phyloP scores from a whole-genome alignment of 1,140 invertebrate genomes.

The Cheumatopsyche charites region DNA sequence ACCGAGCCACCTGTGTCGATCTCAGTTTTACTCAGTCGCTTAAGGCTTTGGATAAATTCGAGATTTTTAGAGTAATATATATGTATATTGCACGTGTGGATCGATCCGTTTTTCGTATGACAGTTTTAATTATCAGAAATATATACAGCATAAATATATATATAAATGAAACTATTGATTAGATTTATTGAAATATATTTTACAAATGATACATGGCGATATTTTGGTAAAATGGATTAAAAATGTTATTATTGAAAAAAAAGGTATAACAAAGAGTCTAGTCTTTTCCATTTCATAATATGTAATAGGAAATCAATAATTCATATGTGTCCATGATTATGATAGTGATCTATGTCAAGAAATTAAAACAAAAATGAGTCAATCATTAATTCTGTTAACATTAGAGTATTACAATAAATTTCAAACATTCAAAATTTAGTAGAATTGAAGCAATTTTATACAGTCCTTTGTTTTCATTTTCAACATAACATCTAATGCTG shows the following conservation, averaged over 20 bases:
- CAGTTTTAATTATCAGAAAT: constrained; percentile 31
- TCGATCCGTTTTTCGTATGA: constrained; percentile 23
- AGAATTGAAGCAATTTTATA: too few relatives aligned
- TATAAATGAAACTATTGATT: constrained; percentile 46
- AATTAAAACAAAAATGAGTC: too few relatives aligned
- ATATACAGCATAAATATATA: constrained; percentile 36
- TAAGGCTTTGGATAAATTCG: constrained; percentile 11
- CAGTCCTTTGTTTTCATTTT: too few relatives aligned
- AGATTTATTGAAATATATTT: constrained; percentile 47
- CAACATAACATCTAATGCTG: too few relatives aligned
- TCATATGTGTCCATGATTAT: too few relatives aligned
- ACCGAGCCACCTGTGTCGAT: neutral
- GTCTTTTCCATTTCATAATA: constrained; percentile 47
- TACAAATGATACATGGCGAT: constrained; percentile 47
- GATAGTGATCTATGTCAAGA: too few relatives aligned
- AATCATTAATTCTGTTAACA: too few relatives aligned
- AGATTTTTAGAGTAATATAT: constrained; percentile 12
- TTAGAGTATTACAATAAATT: too few relatives aligned
- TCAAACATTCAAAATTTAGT: too few relatives aligned
- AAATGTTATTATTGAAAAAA: constrained; percentile 46
- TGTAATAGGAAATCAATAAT: constrained; percentile 26
- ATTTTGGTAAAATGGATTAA: constrained; percentile 49
- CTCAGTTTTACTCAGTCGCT: constrained; percentile 8
- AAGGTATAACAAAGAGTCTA: constrained; percentile 46
- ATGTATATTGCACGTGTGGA: neutral